A percentile compares a stretch with the other conserved stretches of the same genome.
phyloP scores from a whole-genome alignment of 2,113 vertebrate genomes.

The Oreotrochilus melanogaster region DNA sequence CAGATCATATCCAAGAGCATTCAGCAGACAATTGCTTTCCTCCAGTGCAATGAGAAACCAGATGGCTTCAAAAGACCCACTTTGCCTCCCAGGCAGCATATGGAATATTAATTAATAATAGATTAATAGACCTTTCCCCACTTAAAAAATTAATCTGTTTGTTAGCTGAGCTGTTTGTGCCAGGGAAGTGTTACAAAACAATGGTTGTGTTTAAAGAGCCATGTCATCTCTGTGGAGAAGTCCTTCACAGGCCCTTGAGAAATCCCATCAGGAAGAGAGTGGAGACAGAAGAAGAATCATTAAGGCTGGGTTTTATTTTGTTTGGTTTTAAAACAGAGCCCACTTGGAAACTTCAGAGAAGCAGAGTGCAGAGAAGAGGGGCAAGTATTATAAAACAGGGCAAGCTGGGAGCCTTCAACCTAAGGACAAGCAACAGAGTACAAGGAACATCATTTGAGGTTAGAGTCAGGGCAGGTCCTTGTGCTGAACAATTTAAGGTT shows the following conservation, averaged over 20 bases:
- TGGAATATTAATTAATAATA: constrained; percentile 73
- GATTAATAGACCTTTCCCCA: constrained; percentile 64
- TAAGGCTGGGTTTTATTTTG: neutral
- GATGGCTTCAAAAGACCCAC: constrained; percentile 64
- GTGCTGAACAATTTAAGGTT: accelerated
- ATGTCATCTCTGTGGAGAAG: neutral
- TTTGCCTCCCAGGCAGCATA: constrained; percentile 28
- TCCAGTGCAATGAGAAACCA: constrained; percentile 12
- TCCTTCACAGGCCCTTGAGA: neutral
- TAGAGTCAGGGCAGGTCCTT: accelerated
- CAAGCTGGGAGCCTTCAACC: neutral
- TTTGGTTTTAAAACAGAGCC: neutral
- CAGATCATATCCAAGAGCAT: neutral
- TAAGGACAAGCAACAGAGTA: neutral
- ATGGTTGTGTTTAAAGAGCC: neutral
- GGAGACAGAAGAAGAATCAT: neutral
- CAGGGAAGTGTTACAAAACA: neutral
- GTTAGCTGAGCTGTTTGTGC: constrained; percentile 3
- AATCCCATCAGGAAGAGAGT: neutral
- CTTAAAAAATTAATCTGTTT: constrained; percentile 45
- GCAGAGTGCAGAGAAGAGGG: neutral
- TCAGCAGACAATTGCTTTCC: neutral
- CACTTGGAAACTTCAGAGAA: neutral
- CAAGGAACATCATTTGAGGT: neutral
- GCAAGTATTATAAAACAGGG: neutral